A percentile compares a stretch with the other conserved stretches of the same genome.
These are phyloP conservation scores for Belonocnema kinseyi DNA, from an alignment of 1,140 invertebrate species.

Conservation along the genomic window DNA sequence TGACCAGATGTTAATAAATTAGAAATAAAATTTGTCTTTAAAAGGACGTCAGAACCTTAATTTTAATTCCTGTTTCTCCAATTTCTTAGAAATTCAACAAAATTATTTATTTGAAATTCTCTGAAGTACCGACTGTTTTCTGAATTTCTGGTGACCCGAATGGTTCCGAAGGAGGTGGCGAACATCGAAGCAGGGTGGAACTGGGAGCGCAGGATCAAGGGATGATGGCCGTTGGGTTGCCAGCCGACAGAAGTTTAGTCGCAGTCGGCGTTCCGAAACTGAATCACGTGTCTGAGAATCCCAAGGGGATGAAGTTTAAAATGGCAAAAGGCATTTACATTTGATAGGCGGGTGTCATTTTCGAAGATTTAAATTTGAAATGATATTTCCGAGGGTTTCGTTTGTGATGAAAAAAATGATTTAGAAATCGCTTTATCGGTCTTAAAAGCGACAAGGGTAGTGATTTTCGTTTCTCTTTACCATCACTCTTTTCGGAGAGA, in stretches of 20 bases:
- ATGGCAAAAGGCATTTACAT: constrained; percentile 64
- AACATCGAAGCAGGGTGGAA: not conserved
- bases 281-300: constrained; percentile 59
- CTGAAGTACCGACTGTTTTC: not conserved
- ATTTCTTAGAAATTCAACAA: too few relatives aligned
- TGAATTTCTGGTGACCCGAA: not conserved
- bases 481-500: constrained; percentile 30
- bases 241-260: constrained; percentile 65
- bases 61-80: too few relatives aligned
- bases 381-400: constrained; percentile 34
- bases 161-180: constrained; percentile 3
- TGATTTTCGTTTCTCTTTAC: constrained; percentile 17
- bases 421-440: constrained; percentile 33
- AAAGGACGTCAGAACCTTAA: too few relatives aligned
- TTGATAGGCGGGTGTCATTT: constrained; percentile 60
- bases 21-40: too few relatives aligned
- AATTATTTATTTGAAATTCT: too few relatives aligned
- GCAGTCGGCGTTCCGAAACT: constrained; percentile 65
- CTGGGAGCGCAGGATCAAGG: constrained; percentile 53
- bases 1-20: too few relatives aligned
- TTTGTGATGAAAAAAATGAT: constrained; percentile 42
- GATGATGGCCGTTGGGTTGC: constrained; percentile 55
- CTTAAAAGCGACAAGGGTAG: constrained; percentile 25
- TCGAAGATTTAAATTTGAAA: constrained; percentile 32
- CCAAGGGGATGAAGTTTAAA: constrained; percentile 52